phyloP scores from a whole-genome alignment of 2,113 vertebrate genomes.

The Oenanthe oenanthe region DNA sequence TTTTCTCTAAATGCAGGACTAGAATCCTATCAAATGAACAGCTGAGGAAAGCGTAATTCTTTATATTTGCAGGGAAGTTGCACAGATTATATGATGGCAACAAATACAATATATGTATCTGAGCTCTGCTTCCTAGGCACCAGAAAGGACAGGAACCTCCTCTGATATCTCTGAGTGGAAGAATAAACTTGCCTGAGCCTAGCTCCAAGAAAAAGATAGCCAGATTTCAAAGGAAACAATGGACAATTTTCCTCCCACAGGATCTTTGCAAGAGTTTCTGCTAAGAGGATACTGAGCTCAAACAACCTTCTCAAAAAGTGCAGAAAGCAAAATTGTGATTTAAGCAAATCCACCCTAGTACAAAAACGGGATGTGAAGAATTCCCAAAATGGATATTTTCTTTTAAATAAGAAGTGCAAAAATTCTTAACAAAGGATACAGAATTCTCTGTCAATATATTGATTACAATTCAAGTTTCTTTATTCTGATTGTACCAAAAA shows the following conservation, averaged over 20 bases:
- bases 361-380: not conserved
- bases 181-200: constrained; percentile 45
- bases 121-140: constrained; percentile 33
- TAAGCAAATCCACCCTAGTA: not conserved
- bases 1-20: constrained; percentile 24
- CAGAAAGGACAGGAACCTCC: constrained; percentile 51
- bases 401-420: not conserved
- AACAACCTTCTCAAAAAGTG: not conserved
- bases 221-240: constrained; percentile 51
- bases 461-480: not conserved
- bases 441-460: not conserved
- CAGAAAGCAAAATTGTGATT: not conserved
- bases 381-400: not conserved
- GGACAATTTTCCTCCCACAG: constrained; percentile 31
- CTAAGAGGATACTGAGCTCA: constrained; percentile 24
- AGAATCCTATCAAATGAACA: constrained; percentile 42
- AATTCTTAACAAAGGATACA: not conserved
- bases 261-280: constrained; percentile 19
- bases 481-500: not conserved
- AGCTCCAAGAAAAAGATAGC: constrained; percentile 49
- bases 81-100: constrained; percentile 17
- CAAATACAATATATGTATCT: constrained; percentile 41
- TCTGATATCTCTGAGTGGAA: constrained; percentile 52
- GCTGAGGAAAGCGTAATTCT: constrained; percentile 7
- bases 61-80: constrained; percentile 40